Evolutionary conservation across 2,113 vertebrate genomes (phyloP).

Genomic region (Pituophis catenifer): DNA sequence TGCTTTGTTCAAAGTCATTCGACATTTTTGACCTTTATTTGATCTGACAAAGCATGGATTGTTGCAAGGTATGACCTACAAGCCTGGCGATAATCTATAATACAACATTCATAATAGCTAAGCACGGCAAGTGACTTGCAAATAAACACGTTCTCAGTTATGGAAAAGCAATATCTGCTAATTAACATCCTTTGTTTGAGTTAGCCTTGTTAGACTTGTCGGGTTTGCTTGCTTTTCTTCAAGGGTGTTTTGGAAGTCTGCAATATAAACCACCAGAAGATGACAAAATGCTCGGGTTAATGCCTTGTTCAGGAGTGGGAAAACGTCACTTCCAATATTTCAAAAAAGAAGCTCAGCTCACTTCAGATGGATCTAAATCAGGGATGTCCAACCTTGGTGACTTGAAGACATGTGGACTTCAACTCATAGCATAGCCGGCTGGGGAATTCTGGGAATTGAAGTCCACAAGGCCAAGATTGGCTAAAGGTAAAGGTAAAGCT

Average conservation of each 20-base stretch:
- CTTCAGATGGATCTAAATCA: neutral
- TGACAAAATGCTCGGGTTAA: neutral
- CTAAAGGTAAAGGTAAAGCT: too few species aligned
- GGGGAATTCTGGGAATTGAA: too few species aligned
- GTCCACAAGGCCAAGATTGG: too few species aligned
- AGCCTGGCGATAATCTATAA: neutral
- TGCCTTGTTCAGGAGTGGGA: neutral
- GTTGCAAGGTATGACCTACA: neutral
- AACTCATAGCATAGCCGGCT: too few species aligned
- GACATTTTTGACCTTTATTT: neutral
- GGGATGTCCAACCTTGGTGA: too few species aligned
- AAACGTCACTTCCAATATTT: neutral
- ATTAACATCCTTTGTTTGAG: neutral
- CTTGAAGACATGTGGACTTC: too few species aligned
- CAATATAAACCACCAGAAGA: neutral
- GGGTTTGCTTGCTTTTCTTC: neutral
- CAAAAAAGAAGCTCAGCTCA: neutral
- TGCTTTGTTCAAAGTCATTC: neutral
- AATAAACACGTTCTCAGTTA: neutral
- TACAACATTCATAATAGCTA: neutral
- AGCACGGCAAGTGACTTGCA: neutral
- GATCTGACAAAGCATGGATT: neutral
- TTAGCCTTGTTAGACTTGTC: neutral
- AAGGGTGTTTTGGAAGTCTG: neutral
- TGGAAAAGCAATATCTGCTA: neutral